Base-by-base conservation (phyloP, 2,888 invertebrate species). In the Anodontia alba region DNA sequence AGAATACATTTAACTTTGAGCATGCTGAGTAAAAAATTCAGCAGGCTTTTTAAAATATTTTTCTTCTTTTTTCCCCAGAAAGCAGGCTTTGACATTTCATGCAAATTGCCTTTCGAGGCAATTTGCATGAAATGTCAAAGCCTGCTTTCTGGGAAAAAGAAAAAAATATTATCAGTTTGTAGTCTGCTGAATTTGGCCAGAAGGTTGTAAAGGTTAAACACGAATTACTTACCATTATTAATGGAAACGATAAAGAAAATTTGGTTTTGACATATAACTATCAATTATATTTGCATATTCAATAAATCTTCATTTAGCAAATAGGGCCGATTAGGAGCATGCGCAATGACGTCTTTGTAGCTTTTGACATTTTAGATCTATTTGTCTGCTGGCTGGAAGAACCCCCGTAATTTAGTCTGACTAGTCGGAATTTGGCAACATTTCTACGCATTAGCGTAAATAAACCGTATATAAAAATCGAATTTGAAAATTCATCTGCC, bases 381-480 rank as follows among this genome's bases (percentile, higher is more conserved):
- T 62, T 62, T 62, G 62, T 62, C 62, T 62, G 33, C 33, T 62
- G 62, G 62, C 62, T 62, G 29, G 26, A 12, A 33, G 62, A 62
- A 62, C 17, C 31, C 12, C 62, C 31, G 62, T 62, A 62, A 33
- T 62, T 62, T 33, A 62, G 62, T 62, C 62, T 62, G 62, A 29
- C 8, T 5, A 12, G 29, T 1, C 2, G 54, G 54, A 62, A 62
- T 31, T 62, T 62, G 62, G 62, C 62, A 62, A 8, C 31, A 33
- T 1, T 17, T 62, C n/a, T 33, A 31, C 62, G 33, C 33, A 62
- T 12, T 33, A 62, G 62, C 33, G 62, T 62, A 62, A 62, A 62
- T 62, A 62, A 62, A 62, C 29, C 62, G 33, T 33, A 62, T 62
- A 62, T 62, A 62, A 62, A 62, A 62, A 62, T 54, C 54, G 54